Evolutionary conservation across 2,888 invertebrate genomes (phyloP), one percentile per base, ranked within the genome.

Genomic region (Brenthis ino): DNA sequence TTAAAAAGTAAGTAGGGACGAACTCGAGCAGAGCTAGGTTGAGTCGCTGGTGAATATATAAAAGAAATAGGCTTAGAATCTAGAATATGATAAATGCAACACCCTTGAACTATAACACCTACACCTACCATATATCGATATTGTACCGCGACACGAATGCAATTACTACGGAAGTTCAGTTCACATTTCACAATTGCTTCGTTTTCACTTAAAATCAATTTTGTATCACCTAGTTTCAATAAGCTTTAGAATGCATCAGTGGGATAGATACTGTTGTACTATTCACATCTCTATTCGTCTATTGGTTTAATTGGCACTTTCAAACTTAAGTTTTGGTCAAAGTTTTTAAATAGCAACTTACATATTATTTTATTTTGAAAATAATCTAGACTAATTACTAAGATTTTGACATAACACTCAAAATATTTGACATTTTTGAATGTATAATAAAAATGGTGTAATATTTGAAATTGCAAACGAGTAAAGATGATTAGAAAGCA

Each of bases 131-230:
- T 20, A 16, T 57, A 56, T 57, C 69, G 57, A 61, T 65, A 65
- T 66, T 68, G 48, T 69, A 69, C 53, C 82, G 82, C 76, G 76
- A 83, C 87, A 85, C 84, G 86, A 85, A 85, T 78, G 80, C 84
- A 86, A 85, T 87, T 84, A 83, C 81, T 71, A 77, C 77, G 79
- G 58, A 58, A 28, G 58, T 48, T 77, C 76, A 76, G 77, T 75
- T 80, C 77, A 79, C 81, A 80, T 81, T 83, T 83, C 80, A 83
- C 82, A 84, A 82, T 79, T 77, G 70, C 64, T 74, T 71, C 67
- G 73, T 69, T 75, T 72, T 73, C 74, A 74, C 70, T 77, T 72
- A 65, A 70, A 75, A 74, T 76, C 76, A 75, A 75, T 77, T 75
- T 70, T 60, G 70, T 74, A 74, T 70, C 71, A 73, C 70, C 68